Percentiles rank a stretch among this genome's conserved stretches.
Evolutionary conservation across 2,888 invertebrate species (phyloP).

Genomic region (Octonoba sinensis): DNA sequence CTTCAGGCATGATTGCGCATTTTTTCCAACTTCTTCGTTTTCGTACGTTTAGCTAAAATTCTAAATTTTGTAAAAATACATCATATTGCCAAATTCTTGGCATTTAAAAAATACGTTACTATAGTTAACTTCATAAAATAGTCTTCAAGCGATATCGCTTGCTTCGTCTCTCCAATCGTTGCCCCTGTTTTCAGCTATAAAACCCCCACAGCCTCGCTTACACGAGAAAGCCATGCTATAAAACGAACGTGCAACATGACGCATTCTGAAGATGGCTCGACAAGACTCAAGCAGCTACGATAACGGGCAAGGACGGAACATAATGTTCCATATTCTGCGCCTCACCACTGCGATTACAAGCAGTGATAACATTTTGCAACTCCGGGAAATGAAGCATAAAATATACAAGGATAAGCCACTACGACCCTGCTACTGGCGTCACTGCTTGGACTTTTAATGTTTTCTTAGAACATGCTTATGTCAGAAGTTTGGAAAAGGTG

Average conservation of each 20-base stretch:
- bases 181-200: too few relatives aligned
- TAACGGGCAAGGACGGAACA: conserved; percentile 26
- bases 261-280: conserved; percentile 18
- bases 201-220: too few relatives aligned
- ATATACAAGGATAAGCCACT: conserved; percentile 46
- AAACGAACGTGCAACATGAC: conserved; percentile 30
- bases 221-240: background rate
- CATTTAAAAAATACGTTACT: too few relatives aligned
- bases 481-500: background rate
- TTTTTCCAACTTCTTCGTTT: too few relatives aligned
- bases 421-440: background rate
- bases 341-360: conserved; percentile 39
- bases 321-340: conserved; percentile 19
- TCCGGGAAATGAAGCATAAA: conserved; percentile 60
- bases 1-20: too few relatives aligned
- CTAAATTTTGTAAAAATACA: too few relatives aligned
- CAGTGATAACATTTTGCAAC: conserved; percentile 33
- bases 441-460: conserved; percentile 12
- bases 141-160: too few relatives aligned
- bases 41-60: too few relatives aligned
- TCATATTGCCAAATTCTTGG: too few relatives aligned
- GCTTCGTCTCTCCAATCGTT: too few relatives aligned
- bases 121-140: too few relatives aligned
- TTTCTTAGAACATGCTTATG: conserved; percentile 13
- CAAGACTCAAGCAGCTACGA: conserved; percentile 5